Conservation (phyloP, 1,140 invertebrate genomes). For the Formica exsecta region DNA sequence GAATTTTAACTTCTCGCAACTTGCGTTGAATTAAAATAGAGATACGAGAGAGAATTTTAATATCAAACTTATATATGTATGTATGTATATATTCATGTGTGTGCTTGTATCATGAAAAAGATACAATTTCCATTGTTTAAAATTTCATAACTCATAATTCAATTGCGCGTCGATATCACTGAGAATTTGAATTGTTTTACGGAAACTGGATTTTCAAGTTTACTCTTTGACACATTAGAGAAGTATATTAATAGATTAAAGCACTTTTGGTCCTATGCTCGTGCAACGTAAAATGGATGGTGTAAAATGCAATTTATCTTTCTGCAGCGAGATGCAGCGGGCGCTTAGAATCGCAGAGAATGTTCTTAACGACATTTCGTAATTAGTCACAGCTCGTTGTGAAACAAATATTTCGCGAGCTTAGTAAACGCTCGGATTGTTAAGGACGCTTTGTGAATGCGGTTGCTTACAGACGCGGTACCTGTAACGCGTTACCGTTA, state of each 20-base stretch:
- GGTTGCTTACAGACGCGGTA: constrained; percentile 44
- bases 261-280: constrained; percentile 3
- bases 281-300: constrained; percentile 35
- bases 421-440: constrained; percentile 62
- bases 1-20: constrained; percentile 8
- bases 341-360: constrained; percentile 57
- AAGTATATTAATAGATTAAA: constrained; percentile 43
- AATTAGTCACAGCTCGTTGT: constrained; percentile 64
- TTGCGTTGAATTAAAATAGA: not conserved
- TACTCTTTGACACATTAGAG: constrained; percentile 42
- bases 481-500: constrained; percentile 22
- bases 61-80: not conserved
- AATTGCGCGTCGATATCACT: not conserved
- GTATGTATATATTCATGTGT: no score
- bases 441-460: constrained; percentile 54
- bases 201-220: constrained; percentile 31
- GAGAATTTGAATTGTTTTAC: constrained; percentile 1
- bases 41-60: not conserved
- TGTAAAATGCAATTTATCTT: constrained; percentile 60
- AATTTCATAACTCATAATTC: not conserved
- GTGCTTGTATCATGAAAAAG: not conserved
- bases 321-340: constrained; percentile 19
- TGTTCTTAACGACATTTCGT: constrained; percentile 60
- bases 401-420: constrained; percentile 57
- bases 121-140: not conserved